These are phyloP conservation scores for Papilio glaucus DNA, from an alignment of 1,140 invertebrate species.

Conservation along the genomic window DNA sequence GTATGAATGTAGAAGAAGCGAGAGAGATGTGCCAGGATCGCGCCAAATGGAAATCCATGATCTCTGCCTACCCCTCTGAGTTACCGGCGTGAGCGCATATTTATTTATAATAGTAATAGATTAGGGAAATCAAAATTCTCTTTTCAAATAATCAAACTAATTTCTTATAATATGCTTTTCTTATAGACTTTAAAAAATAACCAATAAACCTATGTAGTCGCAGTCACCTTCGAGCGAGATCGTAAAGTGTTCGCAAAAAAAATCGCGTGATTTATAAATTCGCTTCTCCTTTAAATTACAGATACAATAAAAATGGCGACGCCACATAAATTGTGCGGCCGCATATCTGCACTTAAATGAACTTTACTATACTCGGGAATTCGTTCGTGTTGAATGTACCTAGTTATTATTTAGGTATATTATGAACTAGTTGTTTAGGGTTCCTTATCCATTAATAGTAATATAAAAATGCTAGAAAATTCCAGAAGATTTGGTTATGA, in stretches of 20 bases:
- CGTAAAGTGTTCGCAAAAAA: constrained; percentile 18
- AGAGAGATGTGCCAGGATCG: too few species aligned
- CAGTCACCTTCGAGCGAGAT: not conserved
- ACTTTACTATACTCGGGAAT: not conserved
- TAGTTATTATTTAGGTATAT: not conserved
- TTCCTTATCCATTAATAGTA: too few species aligned
- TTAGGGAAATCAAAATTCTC: too few species aligned
- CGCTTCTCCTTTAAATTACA: constrained; percentile 2
- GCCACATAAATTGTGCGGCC: not conserved
- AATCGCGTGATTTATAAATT: constrained; percentile 10
- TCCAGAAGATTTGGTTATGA: too few species aligned
- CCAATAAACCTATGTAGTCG: constrained; percentile 8
- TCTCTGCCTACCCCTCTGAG: too few species aligned
- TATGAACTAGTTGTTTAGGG: not conserved
- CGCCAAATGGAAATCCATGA: too few species aligned
- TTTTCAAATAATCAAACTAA: not conserved
- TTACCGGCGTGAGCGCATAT: too few species aligned
- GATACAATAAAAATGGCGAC: constrained; percentile 15
- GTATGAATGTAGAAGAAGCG: too few species aligned
- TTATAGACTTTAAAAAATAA: not conserved
- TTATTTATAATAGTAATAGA: too few species aligned
- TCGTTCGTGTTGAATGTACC: not conserved
- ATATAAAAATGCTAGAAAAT: too few species aligned
- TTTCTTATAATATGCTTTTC: not conserved
- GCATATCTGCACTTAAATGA: not conserved